Conservation (phyloP, 2,888 invertebrate genomes). For the Heliothis peltigera region DNA sequence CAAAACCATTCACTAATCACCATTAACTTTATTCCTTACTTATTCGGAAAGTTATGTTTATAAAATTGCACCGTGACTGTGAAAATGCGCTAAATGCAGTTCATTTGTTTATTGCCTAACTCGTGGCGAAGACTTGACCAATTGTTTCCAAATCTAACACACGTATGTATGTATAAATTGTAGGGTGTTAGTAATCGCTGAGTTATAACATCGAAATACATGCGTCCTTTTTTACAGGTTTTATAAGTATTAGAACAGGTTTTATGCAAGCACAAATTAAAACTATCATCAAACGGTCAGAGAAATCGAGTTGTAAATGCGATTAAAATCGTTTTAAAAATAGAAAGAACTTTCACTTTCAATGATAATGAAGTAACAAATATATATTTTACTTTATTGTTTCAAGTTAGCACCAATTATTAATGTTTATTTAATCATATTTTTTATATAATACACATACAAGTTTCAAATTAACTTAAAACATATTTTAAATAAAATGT, state of each 20-base stretch:
- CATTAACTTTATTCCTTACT: slow-evolving; percentile 11
- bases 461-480: too few species aligned
- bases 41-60: slow-evolving; percentile 1
- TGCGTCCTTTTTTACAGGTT: slow-evolving; percentile 21
- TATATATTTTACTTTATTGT: background rate
- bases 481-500: too few species aligned
- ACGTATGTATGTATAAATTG: slow-evolving; percentile 57
- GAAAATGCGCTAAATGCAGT: slow-evolving; percentile 45
- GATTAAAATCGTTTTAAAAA: slow-evolving; percentile 15
- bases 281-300: slow-evolving; percentile 7
- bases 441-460: too few species aligned
- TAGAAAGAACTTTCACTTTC: slow-evolving; percentile 23
- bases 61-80: slow-evolving; percentile 19
- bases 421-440: background rate
- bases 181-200: slow-evolving; percentile 42
- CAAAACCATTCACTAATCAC: slow-evolving; percentile 16
- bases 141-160: slow-evolving; percentile 56
- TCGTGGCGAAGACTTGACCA: slow-evolving; percentile 50
- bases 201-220: slow-evolving; percentile 39
- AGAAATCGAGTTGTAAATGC: slow-evolving; percentile 5
- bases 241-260: slow-evolving; percentile 4
- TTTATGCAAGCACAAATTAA: background rate
- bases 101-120: slow-evolving; percentile 48
- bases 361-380: slow-evolving; percentile 7
- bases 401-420: too few species aligned